Evolutionary conservation across 2,113 vertebrate species (phyloP).

Genomic region (Pygoscelis adeliae): DNA sequence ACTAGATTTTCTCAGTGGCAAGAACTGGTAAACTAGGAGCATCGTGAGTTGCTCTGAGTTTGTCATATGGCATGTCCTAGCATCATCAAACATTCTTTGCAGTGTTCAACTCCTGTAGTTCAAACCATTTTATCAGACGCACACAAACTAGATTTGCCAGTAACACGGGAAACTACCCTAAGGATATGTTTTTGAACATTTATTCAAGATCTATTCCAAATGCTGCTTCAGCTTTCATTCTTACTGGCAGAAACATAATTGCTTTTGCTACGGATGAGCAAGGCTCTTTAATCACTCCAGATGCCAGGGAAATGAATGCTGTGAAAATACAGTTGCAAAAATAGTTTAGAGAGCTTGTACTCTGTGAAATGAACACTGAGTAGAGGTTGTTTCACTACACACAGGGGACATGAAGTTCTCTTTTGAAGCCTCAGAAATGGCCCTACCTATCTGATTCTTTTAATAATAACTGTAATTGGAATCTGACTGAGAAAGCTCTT

Average conservation of each 20-base stretch:
- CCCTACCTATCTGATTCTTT: neutral
- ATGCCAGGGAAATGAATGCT: slow-evolving; percentile 12
- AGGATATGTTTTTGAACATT: slow-evolving; percentile 71
- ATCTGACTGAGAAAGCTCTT: neutral
- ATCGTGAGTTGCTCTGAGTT: neutral
- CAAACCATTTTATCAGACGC: slow-evolving; percentile 69
- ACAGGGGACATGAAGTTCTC: neutral
- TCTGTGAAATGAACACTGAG: neutral
- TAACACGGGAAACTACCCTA: slow-evolving; percentile 70
- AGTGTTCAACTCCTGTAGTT: slow-evolving; percentile 70
- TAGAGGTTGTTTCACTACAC: neutral
- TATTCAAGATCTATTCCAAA: slow-evolving; percentile 73
- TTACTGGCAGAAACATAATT: slow-evolving; percentile 63
- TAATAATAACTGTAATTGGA: neutral
- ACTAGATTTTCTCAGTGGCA: neutral
- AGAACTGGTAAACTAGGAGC: neutral
- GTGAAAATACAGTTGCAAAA: slow-evolving; percentile 30
- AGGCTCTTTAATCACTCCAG: slow-evolving; percentile 56
- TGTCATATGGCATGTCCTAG: slow-evolving; percentile 59
- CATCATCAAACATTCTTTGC: slow-evolving; percentile 68
- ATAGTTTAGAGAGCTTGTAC: neutral
- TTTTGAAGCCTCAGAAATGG: neutral
- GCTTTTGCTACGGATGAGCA: slow-evolving; percentile 67
- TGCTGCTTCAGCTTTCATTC: slow-evolving; percentile 70
- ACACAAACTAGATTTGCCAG: slow-evolving; percentile 68